Percentiles rank a stretch among this genome's conserved stretches.
phyloP scores from a whole-genome alignment of 2,888 invertebrate species.

The Pollenia angustigena region DNA sequence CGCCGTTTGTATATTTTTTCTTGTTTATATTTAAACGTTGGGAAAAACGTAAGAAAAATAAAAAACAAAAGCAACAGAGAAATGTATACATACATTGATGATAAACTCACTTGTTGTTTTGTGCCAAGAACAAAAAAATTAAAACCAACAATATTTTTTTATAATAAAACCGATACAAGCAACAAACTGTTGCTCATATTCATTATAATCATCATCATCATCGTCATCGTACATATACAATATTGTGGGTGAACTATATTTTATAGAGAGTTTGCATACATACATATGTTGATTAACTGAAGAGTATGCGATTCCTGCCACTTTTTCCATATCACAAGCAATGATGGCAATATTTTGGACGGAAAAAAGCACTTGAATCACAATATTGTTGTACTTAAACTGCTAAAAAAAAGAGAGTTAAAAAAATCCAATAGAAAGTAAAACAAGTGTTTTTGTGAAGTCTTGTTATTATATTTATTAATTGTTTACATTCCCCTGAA shows the following conservation, averaged over 20 bases:
- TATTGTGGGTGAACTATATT: slow-evolving; percentile 12
- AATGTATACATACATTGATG: background rate
- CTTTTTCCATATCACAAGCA: background rate
- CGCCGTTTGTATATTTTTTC: slow-evolving; percentile 50
- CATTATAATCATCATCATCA: slow-evolving; percentile 43
- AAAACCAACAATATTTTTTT: slow-evolving; percentile 16
- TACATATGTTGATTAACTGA: no score
- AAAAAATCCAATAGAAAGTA: no score
- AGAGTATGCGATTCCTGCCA: background rate
- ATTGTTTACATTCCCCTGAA: no score
- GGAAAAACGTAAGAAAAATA: slow-evolving; percentile 8
- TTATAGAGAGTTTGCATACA: background rate
- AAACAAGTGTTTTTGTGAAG: no score
- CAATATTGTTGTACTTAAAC: no score
- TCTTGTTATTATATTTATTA: no score
- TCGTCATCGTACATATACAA: no score
- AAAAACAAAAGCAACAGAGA: slow-evolving; percentile 11
- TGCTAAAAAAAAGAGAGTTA: no score
- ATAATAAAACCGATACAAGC: slow-evolving; percentile 6
- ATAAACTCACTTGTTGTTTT: slow-evolving; percentile 51
- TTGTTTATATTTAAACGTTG: slow-evolving; percentile 50
- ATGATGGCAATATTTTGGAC: background rate
- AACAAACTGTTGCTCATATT: slow-evolving; percentile 64
- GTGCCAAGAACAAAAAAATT: slow-evolving; percentile 14
- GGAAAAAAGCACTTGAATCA: no score